A percentile compares a stretch with the other conserved stretches of the same genome.
Conservation (phyloP, 2,113 vertebrate genomes). For the Progne subis region DNA sequence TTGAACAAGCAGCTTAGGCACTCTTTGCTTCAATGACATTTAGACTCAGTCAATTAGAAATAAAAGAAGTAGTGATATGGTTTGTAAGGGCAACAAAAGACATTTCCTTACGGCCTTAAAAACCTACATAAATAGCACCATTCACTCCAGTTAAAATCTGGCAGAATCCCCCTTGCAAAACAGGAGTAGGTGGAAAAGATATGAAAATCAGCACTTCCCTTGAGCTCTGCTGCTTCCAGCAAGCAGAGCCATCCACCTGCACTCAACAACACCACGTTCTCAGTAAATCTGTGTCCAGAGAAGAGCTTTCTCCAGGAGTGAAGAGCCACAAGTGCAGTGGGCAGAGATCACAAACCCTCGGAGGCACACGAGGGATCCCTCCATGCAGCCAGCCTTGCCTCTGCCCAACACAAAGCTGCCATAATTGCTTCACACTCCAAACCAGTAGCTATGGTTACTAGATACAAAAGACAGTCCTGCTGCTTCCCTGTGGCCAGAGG, state of each 20-base stretch:
- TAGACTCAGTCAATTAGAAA: not conserved
- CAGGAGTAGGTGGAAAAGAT: not conserved
- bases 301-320: not conserved
- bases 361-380: too few relatives aligned
- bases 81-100: not conserved
- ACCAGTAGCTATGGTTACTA: constrained; percentile 68
- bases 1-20: not conserved
- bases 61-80: not conserved
- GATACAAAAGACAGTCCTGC: constrained; percentile 64
- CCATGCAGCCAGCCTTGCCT: not conserved
- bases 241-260: not conserved
- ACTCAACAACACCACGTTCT: not conserved
- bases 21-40: not conserved
- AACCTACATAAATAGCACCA: not conserved
- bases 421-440: constrained; percentile 16
- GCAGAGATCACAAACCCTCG: not conserved
- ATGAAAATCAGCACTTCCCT: not conserved
- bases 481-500: constrained; percentile 55
- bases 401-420: constrained; percentile 32
- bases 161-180: not conserved
- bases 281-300: not conserved
- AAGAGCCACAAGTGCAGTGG: not conserved
- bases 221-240: not conserved
- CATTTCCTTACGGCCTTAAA: not conserved
- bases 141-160: not conserved